Evolutionary conservation across 2,113 vertebrate genomes (phyloP).

Genomic region (Natator depressus): DNA sequence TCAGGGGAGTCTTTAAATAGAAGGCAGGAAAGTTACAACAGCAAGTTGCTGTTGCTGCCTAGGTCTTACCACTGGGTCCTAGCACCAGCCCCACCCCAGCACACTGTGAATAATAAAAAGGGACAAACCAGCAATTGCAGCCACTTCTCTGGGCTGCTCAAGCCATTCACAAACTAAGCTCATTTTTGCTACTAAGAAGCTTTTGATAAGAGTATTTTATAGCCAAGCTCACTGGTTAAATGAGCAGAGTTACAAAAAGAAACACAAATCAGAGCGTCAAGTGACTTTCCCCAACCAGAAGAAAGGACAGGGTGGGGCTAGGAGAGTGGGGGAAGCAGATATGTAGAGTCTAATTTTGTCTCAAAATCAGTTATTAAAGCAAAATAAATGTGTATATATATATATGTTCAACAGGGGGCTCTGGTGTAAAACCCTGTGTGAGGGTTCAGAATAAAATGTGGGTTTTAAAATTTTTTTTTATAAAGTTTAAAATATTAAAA

Average conservation of each 20-base stretch:
- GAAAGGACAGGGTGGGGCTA: neutral
- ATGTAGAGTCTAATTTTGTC: neutral
- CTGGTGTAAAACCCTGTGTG: neutral
- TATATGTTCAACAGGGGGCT: neutral
- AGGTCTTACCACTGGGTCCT: slow-evolving; percentile 60
- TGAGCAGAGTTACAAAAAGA: neutral
- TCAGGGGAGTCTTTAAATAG: slow-evolving; percentile 93
- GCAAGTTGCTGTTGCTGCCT: slow-evolving; percentile 54
- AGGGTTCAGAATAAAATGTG: neutral
- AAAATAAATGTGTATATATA: neutral
- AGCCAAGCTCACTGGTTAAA: neutral
- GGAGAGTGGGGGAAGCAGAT: neutral
- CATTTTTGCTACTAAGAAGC: fast-evolving
- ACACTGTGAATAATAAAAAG: neutral
- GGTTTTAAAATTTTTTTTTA: neutral
- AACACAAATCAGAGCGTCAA: neutral
- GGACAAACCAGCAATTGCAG: neutral
- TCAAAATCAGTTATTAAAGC: neutral
- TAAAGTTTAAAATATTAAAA: neutral
- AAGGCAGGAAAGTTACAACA: slow-evolving; percentile 66
- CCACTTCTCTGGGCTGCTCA: neutral
- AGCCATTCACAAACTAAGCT: neutral
- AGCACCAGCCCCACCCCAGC: slow-evolving; percentile 23
- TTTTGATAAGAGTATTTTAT: fast-evolving
- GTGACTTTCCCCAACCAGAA: neutral